These are phyloP conservation scores for Sebastes reedi DNA, from an alignment of 2,797 vertebrate genomes.

Conservation along the genomic window DNA sequence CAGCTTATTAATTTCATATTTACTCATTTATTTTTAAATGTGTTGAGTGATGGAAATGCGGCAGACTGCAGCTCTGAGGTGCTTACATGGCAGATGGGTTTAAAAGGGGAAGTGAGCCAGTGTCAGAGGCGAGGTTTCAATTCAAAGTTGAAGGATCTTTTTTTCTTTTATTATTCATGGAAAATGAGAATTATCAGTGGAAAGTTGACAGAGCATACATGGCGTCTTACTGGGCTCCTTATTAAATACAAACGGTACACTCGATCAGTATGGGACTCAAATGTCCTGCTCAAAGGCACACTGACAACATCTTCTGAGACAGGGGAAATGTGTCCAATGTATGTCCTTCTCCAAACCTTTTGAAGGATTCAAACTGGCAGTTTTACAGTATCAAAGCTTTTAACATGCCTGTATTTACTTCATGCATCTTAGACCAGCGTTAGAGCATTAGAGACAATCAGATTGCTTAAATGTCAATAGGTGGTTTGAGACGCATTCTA, in stretches of 20 bases:
- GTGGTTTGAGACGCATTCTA: not conserved
- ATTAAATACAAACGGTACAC: not conserved
- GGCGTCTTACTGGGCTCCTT: not conserved
- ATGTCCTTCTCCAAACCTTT: not conserved
- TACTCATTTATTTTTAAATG: constrained; percentile 81
- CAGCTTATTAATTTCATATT: constrained; percentile 83
- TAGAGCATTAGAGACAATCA: too few relatives aligned
- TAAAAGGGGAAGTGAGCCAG: constrained; percentile 49
- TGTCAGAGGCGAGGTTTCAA: constrained; percentile 58
- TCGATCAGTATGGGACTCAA: not conserved
- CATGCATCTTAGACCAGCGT: not conserved
- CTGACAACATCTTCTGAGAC: not conserved
- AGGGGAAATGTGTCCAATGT: not conserved
- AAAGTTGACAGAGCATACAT: constrained; percentile 12
- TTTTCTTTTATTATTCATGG: constrained; percentile 54
- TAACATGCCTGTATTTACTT: not conserved
- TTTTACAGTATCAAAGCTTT: not conserved
- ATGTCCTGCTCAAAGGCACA: not conserved
- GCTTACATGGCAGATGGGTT: constrained; percentile 60
- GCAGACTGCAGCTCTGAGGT: constrained; percentile 60
- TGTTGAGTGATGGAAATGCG: constrained; percentile 66
- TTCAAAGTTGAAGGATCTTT: constrained; percentile 41
- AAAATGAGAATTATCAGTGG: constrained; percentile 16
- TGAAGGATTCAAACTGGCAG: not conserved
- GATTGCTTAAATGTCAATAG: not conserved